A percentile compares a stretch with the other conserved stretches of the same genome.
phyloP scores from a whole-genome alignment of 1,140 invertebrate species.

The Pentalonia nigronervosa region DNA sequence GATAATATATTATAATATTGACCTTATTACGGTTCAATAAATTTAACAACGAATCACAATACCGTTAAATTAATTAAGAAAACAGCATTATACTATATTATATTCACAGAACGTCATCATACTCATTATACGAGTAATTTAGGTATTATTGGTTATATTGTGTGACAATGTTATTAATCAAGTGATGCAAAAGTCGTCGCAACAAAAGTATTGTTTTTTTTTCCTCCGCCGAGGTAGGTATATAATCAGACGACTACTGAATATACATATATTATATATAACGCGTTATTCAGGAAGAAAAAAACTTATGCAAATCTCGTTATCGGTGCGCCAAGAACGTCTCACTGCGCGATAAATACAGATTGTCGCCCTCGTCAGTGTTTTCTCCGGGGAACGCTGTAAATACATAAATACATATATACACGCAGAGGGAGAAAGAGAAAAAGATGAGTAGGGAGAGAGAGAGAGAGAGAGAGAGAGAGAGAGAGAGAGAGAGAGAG shows the following conservation, averaged over 20 bases:
- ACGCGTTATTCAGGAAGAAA: background rate
- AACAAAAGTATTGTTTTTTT: background rate
- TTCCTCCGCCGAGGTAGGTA: background rate
- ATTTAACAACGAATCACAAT: background rate
- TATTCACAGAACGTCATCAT: background rate
- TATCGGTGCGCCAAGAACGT: constrained; percentile 5
- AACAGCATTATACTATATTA: background rate
- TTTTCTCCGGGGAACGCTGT: background rate
- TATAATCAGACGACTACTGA: background rate
- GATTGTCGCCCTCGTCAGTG: constrained; percentile 10
- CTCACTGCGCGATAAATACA: constrained; percentile 2
- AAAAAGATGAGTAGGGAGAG: background rate
- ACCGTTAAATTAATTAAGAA: background rate
- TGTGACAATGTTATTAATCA: background rate
- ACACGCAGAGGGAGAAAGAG: background rate
- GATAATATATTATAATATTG: background rate
- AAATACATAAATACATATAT: background rate
- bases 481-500: no score
- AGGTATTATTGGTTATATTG: background rate
- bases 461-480: no score
- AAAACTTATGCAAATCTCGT: constrained; percentile 16
- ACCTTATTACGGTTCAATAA: background rate
- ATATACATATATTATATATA: background rate
- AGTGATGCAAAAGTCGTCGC: background rate
- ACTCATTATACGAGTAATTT: background rate